A percentile compares a stretch with the other conserved stretches of the same genome.
phyloP scores from a whole-genome alignment of 2,888 invertebrate species.

The Eustalomyia histrio region DNA sequence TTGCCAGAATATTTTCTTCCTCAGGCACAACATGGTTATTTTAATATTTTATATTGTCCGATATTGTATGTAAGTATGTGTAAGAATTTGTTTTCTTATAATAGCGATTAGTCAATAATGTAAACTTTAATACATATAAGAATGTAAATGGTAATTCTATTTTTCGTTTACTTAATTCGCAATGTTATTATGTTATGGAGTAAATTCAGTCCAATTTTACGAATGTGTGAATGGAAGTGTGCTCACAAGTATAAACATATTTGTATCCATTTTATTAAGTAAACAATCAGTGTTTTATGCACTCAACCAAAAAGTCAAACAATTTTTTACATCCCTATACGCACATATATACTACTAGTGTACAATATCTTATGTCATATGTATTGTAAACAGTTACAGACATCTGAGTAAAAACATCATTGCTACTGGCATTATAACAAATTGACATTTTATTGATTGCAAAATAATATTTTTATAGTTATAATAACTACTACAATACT shows the following conservation, averaged over 20 bases:
- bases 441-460: conserved; percentile 44
- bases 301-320: conserved; percentile 61
- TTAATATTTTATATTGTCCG: no score
- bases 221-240: no score
- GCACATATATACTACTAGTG: not conserved
- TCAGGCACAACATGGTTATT: no score
- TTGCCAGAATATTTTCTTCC: no score
- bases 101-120: no score
- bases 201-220: no score
- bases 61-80: no score
- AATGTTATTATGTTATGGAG: no score
- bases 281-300: conserved; percentile 63
- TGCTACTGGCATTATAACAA: conserved; percentile 38
- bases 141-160: no score
- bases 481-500: conserved; percentile 21
- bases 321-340: conserved; percentile 51
- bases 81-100: no score
- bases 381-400: conserved; percentile 20
- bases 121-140: no score
- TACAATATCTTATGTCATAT: not conserved
- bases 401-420: conserved; percentile 28
- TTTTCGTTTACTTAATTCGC: no score
- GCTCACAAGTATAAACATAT: not conserved
- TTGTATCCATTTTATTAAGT: conserved; percentile 59
- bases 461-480: conserved; percentile 44